Percentiles rank a stretch among this genome's conserved stretches.
phyloP scores from a whole-genome alignment of 2,888 invertebrate genomes.

The Oegoconia quadripuncta region DNA sequence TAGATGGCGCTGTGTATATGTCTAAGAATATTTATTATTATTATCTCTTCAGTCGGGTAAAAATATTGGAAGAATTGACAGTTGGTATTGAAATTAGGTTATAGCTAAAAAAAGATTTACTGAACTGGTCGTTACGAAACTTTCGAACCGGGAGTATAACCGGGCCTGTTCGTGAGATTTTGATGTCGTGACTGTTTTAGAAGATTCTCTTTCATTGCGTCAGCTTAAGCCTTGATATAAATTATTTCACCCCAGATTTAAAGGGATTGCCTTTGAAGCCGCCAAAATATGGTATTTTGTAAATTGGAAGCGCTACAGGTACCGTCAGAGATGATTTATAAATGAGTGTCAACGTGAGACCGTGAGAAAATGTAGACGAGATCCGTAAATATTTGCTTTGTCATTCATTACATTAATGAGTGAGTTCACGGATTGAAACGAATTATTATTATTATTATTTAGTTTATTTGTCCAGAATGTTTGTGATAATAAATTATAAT shows the following conservation, averaged over 20 bases:
- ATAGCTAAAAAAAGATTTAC: too few species aligned
- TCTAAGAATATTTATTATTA: too few species aligned
- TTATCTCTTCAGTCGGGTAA: too few species aligned
- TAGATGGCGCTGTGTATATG: too few species aligned
- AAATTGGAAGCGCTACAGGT: slow-evolving; percentile 13
- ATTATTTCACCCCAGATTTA: slow-evolving; percentile 36
- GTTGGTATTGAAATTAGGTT: too few species aligned
- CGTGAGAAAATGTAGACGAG: neutral
- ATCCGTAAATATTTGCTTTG: slow-evolving; percentile 1
- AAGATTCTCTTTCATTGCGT: slow-evolving; percentile 37
- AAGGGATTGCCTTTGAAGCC: slow-evolving; percentile 26
- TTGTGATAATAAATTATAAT: too few species aligned
- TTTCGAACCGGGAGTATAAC: neutral
- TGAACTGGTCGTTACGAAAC: slow-evolving; percentile 4
- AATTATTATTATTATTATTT: too few species aligned
- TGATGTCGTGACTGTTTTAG: slow-evolving; percentile 32
- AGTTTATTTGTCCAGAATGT: too few species aligned
- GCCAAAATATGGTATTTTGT: slow-evolving; percentile 29
- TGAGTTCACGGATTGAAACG: too few species aligned
- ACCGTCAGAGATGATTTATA: slow-evolving; percentile 8
- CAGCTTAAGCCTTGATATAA: slow-evolving; percentile 40
- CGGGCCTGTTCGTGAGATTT: slow-evolving; percentile 29
- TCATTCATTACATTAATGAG: neutral
- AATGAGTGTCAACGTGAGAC: slow-evolving; percentile 6
- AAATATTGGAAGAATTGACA: too few species aligned